Base-by-base conservation (phyloP, 2,797 vertebrate genomes). In the Brachymystax lenok region DNA sequence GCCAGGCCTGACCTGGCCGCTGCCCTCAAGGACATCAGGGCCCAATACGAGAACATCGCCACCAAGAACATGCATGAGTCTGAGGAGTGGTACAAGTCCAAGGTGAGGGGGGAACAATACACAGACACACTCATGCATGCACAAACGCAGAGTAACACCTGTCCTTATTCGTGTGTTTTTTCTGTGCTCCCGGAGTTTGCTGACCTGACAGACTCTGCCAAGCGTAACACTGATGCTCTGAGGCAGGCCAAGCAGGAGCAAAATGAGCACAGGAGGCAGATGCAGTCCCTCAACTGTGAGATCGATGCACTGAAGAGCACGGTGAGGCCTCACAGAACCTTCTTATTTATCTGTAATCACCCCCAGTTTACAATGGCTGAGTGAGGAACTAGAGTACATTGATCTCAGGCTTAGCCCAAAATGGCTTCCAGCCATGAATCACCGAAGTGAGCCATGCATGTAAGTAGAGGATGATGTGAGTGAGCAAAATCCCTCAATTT, bases 41-140 rank as follows among this genome's bases (percentile, higher is more conserved):
- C 95, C 17, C 97, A 99, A 80, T 99, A 99, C n/a, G 97, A 99
- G 91, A 98, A 66, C 93, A 97, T 99, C 4, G 97, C 98, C 0
- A 87, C 94, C 4, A 98, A 97, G 90, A 99, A 99, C 88, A 95
- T 99, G 92, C 96, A 97, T 82, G 96, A 99, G 78, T 95, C 98
- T 0, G 97, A 99, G 79, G 97, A 98, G 3, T 99, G 98, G 97
- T 97, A 99, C 90, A 98, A 98, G 82, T 98, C 97, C 35, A 93
- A 93, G 92, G 92, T 93, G 19, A 69, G 80, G 64, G 78, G 67
- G 50, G 51, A 46, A 69, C 66, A 66, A 59, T 13, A 46, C 50
- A 56, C 61, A 73, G 59, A 54, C 35, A 40, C 40, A 61, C 75
- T 13, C 63, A 69, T 24, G 50, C 27, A 76, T 59, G 68, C 61